These are phyloP conservation scores for Eidolon dupreanum DNA, from an alignment of 2,797 vertebrate genomes.

Conservation along the genomic window DNA sequence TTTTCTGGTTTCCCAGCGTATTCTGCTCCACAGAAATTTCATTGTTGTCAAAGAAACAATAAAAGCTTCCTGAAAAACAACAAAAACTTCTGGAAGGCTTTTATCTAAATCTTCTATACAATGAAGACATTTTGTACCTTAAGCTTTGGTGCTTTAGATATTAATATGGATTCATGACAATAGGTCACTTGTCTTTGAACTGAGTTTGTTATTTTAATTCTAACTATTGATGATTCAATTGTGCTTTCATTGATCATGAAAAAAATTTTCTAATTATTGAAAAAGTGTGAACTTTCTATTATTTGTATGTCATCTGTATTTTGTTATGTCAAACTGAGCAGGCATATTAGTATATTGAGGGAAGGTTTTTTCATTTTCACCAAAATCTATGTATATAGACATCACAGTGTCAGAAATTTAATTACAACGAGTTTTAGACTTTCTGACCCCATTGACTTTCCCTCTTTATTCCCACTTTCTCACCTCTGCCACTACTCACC, in stretches of 20 bases:
- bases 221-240: slow-evolving; percentile 88
- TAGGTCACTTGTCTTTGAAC: slow-evolving; percentile 88
- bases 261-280: slow-evolving; percentile 82
- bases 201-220: slow-evolving; percentile 91
- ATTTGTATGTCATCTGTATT: slow-evolving; percentile 78
- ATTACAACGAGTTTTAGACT: neutral
- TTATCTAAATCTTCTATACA: slow-evolving; percentile 86
- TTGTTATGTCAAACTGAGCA: slow-evolving; percentile 83
- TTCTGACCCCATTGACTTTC: neutral
- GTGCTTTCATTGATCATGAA: slow-evolving; percentile 87
- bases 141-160: slow-evolving; percentile 90
- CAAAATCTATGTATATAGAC: slow-evolving; percentile 71
- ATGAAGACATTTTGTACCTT: slow-evolving; percentile 89
- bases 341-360: slow-evolving; percentile 68
- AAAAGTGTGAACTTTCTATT: slow-evolving; percentile 82
- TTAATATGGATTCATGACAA: slow-evolving; percentile 89
- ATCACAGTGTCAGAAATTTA: slow-evolving; percentile 79
- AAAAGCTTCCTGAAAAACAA: slow-evolving; percentile 84
- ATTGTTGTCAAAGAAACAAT: slow-evolving; percentile 91
- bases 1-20: slow-evolving; percentile 83
- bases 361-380: slow-evolving; percentile 77
- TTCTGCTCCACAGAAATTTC: slow-evolving; percentile 80
- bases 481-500: neutral
- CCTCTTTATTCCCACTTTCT: neutral
- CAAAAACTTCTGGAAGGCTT: slow-evolving; percentile 86